Conservation (phyloP, 2,888 invertebrate species). For the Carpatolechia fugitivella region DNA sequence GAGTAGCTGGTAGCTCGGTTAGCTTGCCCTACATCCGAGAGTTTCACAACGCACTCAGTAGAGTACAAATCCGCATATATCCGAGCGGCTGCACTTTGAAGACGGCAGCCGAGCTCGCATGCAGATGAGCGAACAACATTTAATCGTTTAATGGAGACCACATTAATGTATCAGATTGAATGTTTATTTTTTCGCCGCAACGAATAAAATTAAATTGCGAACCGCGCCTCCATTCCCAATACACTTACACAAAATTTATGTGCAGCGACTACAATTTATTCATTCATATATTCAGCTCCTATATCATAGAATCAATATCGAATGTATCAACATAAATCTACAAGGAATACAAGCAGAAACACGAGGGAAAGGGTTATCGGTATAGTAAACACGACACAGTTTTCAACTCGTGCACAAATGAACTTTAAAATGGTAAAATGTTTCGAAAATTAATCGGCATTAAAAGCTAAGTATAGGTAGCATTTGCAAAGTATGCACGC, state of each 20-base stretch:
- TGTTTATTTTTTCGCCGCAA: conserved; percentile 46
- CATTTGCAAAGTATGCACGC: conserved; percentile 48
- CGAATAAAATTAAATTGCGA: conserved; percentile 38
- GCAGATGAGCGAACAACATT: conserved; percentile 68
- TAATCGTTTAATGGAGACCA: conserved; percentile 70
- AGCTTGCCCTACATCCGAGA: conserved; percentile 19
- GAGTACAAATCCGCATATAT: conserved; percentile 58
- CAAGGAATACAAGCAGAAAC: conserved; percentile 33
- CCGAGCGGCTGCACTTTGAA: conserved; percentile 63
- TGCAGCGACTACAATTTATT: conserved; percentile 13
- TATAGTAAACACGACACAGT: conserved; percentile 39
- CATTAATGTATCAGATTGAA: conserved; percentile 67
- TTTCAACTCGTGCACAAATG: conserved; percentile 36
- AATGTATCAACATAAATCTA: conserved; percentile 32
- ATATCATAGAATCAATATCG: conserved; percentile 29
- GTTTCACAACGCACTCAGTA: conserved; percentile 27
- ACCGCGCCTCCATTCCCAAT: conserved; percentile 19
- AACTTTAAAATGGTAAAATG: conserved; percentile 49
- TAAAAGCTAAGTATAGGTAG: conserved; percentile 33
- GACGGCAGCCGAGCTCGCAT: conserved; percentile 60
- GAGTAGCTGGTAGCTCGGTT: background rate
- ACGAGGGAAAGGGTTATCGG: conserved; percentile 38
- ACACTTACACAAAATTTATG: conserved; percentile 19
- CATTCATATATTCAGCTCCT: conserved; percentile 30
- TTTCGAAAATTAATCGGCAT: conserved; percentile 56